Conservation (phyloP, 2,797 vertebrate genomes). For the Brotogeris chrysoptera region DNA sequence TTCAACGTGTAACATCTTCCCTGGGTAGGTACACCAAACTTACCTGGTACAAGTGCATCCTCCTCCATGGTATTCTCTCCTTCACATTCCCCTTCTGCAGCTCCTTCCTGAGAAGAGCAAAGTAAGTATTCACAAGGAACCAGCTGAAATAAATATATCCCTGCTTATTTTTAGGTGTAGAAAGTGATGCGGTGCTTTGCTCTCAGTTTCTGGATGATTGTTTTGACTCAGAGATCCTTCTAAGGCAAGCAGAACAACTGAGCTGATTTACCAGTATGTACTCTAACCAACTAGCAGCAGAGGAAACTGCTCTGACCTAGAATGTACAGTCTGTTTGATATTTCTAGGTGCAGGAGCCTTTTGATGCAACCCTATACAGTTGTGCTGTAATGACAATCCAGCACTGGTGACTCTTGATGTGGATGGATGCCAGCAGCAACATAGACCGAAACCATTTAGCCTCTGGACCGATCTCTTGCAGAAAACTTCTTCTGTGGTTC, state of each 20-base stretch:
- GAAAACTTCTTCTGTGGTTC: background rate
- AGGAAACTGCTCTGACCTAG: background rate
- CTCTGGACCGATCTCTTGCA: background rate
- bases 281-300: background rate
- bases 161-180: background rate
- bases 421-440: background rate
- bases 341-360: background rate
- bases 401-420: background rate
- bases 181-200: background rate
- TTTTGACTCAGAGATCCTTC: background rate
- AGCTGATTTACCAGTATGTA: background rate
- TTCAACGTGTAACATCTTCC: background rate
- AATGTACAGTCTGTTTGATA: background rate
- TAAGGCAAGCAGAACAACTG: background rate
- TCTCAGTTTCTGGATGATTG: background rate
- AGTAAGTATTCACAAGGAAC: background rate
- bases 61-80: fast-evolving
- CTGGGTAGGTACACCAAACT: background rate
- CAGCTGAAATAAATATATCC: background rate
- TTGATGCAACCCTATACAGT: background rate
- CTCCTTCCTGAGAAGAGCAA: background rate
- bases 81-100: background rate
- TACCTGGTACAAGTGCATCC: background rate
- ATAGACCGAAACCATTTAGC: background rate
- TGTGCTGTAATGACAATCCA: background rate